Evolutionary conservation across 2,888 invertebrate species (phyloP).

Genomic region (Apamea sordens): DNA sequence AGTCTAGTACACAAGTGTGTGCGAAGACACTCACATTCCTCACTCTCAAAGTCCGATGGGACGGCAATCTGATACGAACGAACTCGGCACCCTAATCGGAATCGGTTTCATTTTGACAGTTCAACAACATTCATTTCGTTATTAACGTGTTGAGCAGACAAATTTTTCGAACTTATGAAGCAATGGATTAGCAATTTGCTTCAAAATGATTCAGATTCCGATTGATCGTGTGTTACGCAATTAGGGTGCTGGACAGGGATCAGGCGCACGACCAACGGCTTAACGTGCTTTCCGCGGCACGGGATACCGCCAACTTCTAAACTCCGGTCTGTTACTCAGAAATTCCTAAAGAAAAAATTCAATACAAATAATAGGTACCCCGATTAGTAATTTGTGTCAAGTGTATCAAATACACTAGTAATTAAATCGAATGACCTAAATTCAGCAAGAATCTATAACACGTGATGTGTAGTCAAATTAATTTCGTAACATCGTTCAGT

Average conservation of each 20-base stretch:
- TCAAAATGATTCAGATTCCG: too few relatives aligned
- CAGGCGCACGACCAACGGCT: not conserved
- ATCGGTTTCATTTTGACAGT: too few relatives aligned
- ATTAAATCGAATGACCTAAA: constrained; percentile 19
- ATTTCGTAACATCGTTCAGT: constrained; percentile 21
- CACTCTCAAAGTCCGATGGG: not conserved
- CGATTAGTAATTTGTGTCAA: not conserved
- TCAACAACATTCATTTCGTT: too few relatives aligned
- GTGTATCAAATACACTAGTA: not conserved
- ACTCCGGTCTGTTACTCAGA: not conserved
- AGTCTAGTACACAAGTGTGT: not conserved
- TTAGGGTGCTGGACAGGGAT: not conserved
- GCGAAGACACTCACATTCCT: not conserved
- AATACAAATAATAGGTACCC: too few relatives aligned
- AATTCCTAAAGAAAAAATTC: not conserved
- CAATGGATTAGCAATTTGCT: too few relatives aligned
- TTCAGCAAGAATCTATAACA: not conserved
- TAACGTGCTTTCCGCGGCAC: not conserved
- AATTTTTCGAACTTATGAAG: too few relatives aligned
- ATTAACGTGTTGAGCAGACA: too few relatives aligned
- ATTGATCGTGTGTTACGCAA: too few relatives aligned
- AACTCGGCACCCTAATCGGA: too few relatives aligned
- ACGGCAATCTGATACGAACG: not conserved
- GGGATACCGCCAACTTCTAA: not conserved
- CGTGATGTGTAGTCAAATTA: not conserved